Conservation (phyloP, 2,888 invertebrate genomes). For the Ctenicera cuprea region DNA sequence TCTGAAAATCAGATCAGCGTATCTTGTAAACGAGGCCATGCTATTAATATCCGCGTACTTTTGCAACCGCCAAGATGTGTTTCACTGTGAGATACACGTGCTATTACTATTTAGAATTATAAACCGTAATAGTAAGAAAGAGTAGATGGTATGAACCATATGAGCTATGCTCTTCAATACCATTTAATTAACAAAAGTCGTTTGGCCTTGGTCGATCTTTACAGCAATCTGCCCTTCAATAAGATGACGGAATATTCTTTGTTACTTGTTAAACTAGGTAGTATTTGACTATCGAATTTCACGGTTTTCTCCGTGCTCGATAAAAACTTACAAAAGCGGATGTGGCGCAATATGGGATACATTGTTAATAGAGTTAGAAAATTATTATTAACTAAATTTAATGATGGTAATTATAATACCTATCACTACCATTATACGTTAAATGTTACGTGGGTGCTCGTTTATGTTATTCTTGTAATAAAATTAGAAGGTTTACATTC, state of each 20-base stretch:
- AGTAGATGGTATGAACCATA: background rate
- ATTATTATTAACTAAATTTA: too few relatives aligned
- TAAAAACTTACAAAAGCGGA: too few relatives aligned
- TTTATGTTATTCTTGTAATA: too few relatives aligned
- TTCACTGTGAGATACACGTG: slow-evolving; percentile 35
- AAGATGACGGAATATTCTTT: background rate
- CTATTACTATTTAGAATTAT: slow-evolving; percentile 13
- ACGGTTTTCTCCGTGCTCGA: background rate
- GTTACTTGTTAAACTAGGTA: background rate
- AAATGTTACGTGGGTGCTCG: too few relatives aligned
- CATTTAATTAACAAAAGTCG: slow-evolving; percentile 6
- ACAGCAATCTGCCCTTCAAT: background rate
- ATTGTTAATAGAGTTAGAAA: too few relatives aligned
- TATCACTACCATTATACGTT: too few relatives aligned
- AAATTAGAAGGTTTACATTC: too few relatives aligned
- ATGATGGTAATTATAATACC: too few relatives aligned
- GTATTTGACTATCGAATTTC: background rate
- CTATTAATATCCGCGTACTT: slow-evolving; percentile 57
- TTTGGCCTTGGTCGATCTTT: slow-evolving; percentile 10
- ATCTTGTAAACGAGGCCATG: slow-evolving; percentile 52
- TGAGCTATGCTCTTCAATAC: background rate
- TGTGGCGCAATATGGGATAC: too few relatives aligned
- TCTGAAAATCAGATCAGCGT: slow-evolving; percentile 28
- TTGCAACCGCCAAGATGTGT: slow-evolving; percentile 50
- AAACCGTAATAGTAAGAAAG: background rate